Base-by-base conservation (phyloP, 2,113 vertebrate species). In the Amia ocellicauda region DNA sequence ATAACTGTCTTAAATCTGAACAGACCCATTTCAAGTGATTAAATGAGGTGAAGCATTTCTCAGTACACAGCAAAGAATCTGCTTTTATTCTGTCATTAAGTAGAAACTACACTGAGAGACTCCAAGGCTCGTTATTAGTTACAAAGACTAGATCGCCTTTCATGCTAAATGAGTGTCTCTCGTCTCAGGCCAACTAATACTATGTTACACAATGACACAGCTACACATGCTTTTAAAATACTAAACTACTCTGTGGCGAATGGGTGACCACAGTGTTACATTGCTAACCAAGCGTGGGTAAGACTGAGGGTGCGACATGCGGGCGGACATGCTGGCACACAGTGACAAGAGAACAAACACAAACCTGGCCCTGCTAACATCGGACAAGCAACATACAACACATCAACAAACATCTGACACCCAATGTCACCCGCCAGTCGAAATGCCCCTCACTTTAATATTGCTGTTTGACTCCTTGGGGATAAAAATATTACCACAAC, bases 401-500 rank as follows among this genome's bases (percentile, higher is more conserved):
- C 16, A 49, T 17, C 43, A 45, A 19, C 3, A 51, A 22, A 29
- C n/a, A 28, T 40, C 53, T 42, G 20, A 28, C n/a, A n/a, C n/a
- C n/a, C n/a, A n/a, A n/a, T n/a, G n/a, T n/a, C n/a, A n/a, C n/a
- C n/a, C n/a, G n/a, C n/a, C n/a, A n/a, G n/a, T n/a, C n/a, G n/a
- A n/a, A n/a, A n/a, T n/a, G n/a, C n/a, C 40, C 40, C 45, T 24
- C 24, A 17, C 22, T 19, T 40, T 10, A 1, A 50, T 45, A 58
- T 63, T 58, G 67, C 61, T 63, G 52, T 58, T 60, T 9, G 42
- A 49, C 24, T 63, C 56, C 26, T 20, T 41, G 49, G 60, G 52
- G 17, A 29, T 3, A 26, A 54, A 41, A 24, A 23, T 20, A 42
- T 14, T 7, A 26, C 51, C 31, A 13, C 45, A 54, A 14, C 5